phyloP scores from a whole-genome alignment of 2,113 vertebrate genomes.

The Dicaeum eximium region DNA sequence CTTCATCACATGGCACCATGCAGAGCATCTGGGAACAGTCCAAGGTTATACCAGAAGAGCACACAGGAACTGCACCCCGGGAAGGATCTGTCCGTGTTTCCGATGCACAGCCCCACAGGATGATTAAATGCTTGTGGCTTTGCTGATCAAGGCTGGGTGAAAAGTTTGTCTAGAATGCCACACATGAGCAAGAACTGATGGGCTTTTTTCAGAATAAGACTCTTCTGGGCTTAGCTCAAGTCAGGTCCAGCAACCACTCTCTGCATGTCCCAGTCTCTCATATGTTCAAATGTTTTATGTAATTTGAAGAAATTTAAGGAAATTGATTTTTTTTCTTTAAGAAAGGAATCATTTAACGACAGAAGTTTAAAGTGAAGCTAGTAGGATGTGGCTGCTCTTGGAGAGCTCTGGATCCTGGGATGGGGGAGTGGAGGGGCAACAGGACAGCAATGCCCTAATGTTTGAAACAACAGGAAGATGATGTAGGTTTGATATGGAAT shows the following conservation, averaged over 20 bases:
- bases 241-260: not conserved
- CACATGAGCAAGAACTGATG: not conserved
- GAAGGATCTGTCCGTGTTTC: not conserved
- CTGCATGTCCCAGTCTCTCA: accelerated
- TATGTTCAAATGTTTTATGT: not conserved
- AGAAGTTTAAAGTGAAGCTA: not conserved
- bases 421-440: not conserved
- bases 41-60: not conserved
- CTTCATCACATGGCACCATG: not conserved
- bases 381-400: not conserved
- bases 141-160: not conserved
- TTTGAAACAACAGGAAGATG: not conserved
- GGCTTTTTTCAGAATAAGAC: not conserved
- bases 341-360: not conserved
- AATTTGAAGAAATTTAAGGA: not conserved
- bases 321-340: not conserved
- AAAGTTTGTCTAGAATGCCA: not conserved
- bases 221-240: not conserved
- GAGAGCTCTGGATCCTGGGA: not conserved
- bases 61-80: not conserved
- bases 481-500: not conserved
- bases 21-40: not conserved
- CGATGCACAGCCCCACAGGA: not conserved
- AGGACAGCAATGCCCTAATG: not conserved
- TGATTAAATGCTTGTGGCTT: not conserved